Evolutionary conservation across 2,888 invertebrate species (phyloP).

Genomic region (Lydus trimaculatus): DNA sequence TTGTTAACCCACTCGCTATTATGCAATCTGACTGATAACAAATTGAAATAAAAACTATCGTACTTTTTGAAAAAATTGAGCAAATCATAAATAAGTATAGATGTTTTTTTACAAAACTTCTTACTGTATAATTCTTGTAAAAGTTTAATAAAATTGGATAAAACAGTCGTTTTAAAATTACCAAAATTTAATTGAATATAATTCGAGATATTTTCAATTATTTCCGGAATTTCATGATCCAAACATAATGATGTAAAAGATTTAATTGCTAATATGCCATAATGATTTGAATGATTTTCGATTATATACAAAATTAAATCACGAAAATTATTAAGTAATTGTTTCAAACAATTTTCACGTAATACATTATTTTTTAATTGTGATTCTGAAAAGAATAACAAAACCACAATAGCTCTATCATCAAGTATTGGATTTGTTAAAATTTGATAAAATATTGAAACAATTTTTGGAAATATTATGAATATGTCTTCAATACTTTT

Average conservation of each 20-base stretch:
- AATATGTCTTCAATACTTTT: slow-evolving; percentile 45
- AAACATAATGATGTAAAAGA: slow-evolving; percentile 38
- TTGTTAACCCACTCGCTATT: slow-evolving; percentile 24
- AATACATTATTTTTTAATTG: slow-evolving; percentile 37
- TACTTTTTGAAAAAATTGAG: slow-evolving; percentile 25
- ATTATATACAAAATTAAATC: slow-evolving; percentile 38
- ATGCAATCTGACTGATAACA: slow-evolving; percentile 38
- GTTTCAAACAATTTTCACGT: slow-evolving; percentile 16
- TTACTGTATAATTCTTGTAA: slow-evolving; percentile 40
- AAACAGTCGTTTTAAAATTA: slow-evolving; percentile 40
- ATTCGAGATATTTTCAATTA: slow-evolving; percentile 34
- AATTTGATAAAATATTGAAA: slow-evolving; percentile 35
- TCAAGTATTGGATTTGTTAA: slow-evolving; percentile 32
- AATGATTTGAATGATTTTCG: slow-evolving; percentile 37
- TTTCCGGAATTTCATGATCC: slow-evolving; percentile 32
- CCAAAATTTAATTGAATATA: slow-evolving; percentile 35
- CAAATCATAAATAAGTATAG: slow-evolving; percentile 23
- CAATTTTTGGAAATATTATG: slow-evolving; percentile 39
- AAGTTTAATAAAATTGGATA: slow-evolving; percentile 36
- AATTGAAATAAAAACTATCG: slow-evolving; percentile 36
- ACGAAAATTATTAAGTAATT: slow-evolving; percentile 31
- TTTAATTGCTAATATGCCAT: slow-evolving; percentile 38
- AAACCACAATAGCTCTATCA: slow-evolving; percentile 42
- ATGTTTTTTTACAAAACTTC: slow-evolving; percentile 21
- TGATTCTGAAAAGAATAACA: slow-evolving; percentile 45